Evolutionary conservation across 2,888 invertebrate genomes (phyloP).

Genomic region (Drosophila kambysellisi): DNA sequence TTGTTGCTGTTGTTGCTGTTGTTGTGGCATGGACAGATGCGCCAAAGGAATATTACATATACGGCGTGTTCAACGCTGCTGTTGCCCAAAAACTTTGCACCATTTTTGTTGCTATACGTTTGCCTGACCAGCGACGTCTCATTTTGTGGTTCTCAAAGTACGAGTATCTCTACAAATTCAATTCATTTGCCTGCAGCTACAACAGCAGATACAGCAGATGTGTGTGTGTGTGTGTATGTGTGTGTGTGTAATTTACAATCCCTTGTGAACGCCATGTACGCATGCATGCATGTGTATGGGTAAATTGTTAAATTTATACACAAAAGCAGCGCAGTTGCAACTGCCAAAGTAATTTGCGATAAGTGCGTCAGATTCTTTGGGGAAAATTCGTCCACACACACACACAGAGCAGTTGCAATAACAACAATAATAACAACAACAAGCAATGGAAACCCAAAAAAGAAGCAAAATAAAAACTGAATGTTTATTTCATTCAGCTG

Average conservation of each 20-base stretch:
- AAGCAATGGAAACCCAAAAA: slow-evolving; percentile 45
- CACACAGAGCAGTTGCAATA: slow-evolving; percentile 32
- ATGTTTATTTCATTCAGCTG: slow-evolving; percentile 58
- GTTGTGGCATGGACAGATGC: slow-evolving; percentile 59
- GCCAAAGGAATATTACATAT: slow-evolving; percentile 70
- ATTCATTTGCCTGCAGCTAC: slow-evolving; percentile 61
- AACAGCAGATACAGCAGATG: slow-evolving; percentile 11
- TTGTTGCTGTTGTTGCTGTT: too few relatives aligned
- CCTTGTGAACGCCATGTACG: slow-evolving; percentile 59
- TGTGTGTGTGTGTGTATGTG: slow-evolving; percentile 21
- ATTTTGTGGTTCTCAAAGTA: slow-evolving; percentile 55
- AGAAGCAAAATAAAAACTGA: slow-evolving; percentile 34
- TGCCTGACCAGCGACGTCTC: slow-evolving; percentile 60
- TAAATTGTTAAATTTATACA: slow-evolving; percentile 79
- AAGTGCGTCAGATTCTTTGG: slow-evolving; percentile 80
- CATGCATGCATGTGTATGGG: slow-evolving; percentile 65
- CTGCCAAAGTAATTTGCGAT: slow-evolving; percentile 82
- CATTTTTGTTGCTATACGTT: slow-evolving; percentile 46
- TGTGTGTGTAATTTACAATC: slow-evolving; percentile 74
- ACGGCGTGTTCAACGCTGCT: slow-evolving; percentile 59
- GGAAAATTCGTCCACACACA: slow-evolving; percentile 75
- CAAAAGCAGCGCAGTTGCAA: slow-evolving; percentile 74
- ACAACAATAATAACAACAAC: slow-evolving; percentile 36
- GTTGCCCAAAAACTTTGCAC: slow-evolving; percentile 64
- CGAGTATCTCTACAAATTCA: slow-evolving; percentile 58